Evolutionary conservation across 2,113 vertebrate species (phyloP), one percentile per base, ranked within the genome.

Genomic region (Aythya baeri): DNA sequence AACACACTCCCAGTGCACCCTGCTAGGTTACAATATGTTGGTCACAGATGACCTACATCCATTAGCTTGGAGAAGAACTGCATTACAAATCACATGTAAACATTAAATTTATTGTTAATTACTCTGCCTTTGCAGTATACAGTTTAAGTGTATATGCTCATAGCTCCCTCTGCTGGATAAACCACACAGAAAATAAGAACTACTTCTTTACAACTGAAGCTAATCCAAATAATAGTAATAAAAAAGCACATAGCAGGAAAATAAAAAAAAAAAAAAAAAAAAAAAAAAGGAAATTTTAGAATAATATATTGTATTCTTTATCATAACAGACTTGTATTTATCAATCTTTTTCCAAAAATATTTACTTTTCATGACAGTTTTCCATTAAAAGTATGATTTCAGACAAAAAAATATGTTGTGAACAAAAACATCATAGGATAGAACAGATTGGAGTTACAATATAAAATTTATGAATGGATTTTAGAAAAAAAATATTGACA

Each of bases 141-240:
- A 43, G 36, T 68, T 52, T 43, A 84, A 72, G 72, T 72, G 61
- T 23, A 29, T 14, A 72, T 77, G 80, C 29, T 25, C 17, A 88
- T 27, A 58, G 92, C 94, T 95, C 92, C 94, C 92, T 86, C 90
- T 96, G 94, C 93, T 96, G 96, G 94, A 80, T 77, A 68, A 86
- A 22, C 17, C 17, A 86, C 36, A 73, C 12, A 65, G 57, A 91
- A 88, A 77, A 71, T 26, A 71, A 89, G 13, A 73, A n/a, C 13
- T 34, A 34, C 4, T 3, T 4, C 49, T 38, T 86, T 44, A 46
- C 17, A 92, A 54, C 12, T 62, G 1, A 61, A 61, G 67, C 27
- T 38, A 21, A 23, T 46, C 31, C 29, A 67, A 36, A 38, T 20
- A n/a, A 29, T 4, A 31, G 12, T 4, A 44, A 70, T 6, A 46